These are phyloP conservation scores for Tetrax tetrax DNA, from an alignment of 2,113 vertebrate species.

Conservation along the genomic window DNA sequence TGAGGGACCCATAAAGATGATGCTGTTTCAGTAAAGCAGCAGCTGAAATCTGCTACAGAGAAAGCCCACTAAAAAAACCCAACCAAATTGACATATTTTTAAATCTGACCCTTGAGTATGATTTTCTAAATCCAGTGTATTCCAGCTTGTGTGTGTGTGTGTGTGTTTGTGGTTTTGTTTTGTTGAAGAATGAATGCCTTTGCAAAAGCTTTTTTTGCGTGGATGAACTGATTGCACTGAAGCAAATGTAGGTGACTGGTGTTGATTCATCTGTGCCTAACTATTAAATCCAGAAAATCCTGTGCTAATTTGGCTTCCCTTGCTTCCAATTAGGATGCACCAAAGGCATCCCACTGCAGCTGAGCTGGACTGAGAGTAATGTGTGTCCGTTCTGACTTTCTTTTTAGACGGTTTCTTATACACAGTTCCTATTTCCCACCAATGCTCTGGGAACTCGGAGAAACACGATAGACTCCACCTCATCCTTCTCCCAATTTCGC, in stretches of 20 bases:
- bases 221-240: not conserved
- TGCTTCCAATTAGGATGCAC: not conserved
- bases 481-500: constrained; percentile 92
- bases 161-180: not conserved
- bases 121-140: constrained; percentile 24
- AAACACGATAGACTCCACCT: constrained; percentile 96
- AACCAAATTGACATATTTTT: not conserved
- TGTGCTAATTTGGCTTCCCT: not conserved
- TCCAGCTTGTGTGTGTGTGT: not conserved
- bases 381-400: not conserved
- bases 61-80: not conserved
- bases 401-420: constrained; percentile 93
- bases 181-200: constrained; percentile 22
- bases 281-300: not conserved
- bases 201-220: not conserved
- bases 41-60: not conserved
- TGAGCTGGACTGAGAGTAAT: not conserved
- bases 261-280: constrained; percentile 7
- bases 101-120: not conserved
- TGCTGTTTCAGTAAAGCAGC: not conserved
- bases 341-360: not conserved
- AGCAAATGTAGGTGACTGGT: not conserved
- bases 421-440: constrained; percentile 95
- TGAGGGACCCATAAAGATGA: not conserved
- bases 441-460: constrained; percentile 90